Evolutionary conservation across 2,113 vertebrate genomes (phyloP), one percentile per base, ranked within the genome.

Genomic region (Rhinolophus sinicus): DNA sequence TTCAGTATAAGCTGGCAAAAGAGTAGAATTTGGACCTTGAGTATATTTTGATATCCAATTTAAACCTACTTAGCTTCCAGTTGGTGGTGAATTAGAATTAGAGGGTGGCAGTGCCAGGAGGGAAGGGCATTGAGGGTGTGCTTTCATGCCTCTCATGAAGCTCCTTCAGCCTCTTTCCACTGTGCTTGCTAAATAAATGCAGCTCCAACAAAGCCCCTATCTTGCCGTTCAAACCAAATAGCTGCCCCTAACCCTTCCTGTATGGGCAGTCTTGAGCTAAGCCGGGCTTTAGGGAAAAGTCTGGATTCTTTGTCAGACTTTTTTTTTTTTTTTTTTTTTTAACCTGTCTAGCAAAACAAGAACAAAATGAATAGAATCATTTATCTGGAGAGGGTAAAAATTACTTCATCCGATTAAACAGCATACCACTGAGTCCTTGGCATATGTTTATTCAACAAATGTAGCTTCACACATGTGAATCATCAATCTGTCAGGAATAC

Each of bases 371-470:
- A 90, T 47, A 90, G n/a, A 86, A 69, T 86, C 47, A 69, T 82
- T 38, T 75, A 33, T 78, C 47, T 80, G 24, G 47, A 88, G 69
- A 88, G 9, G 64, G 33, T 86, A 94, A 84, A 92, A 90, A 64
- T 82, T 13, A 58, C 28, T 88, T 88, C 60, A 56, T 93, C 33
- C 8, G 1, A 83, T 95, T 93, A 86, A 94, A 86, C 65, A 82
- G 50, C 88, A 78, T 91, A 72, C 56, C 56, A 50, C n/a, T 89
- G 13, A 69, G 78, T 93, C 40, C 77, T 73, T 82, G 80, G 64
- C 56, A 54, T 87, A 73, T 94, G 77, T 91, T 94, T 96, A 92
- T 64, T 94, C 64, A 35, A 92, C 58, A 93, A 69, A 76, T 89
- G 24, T 89, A 89, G 47, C 89, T 97, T 83, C 84, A 80, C 52